Conservation (phyloP, 2,797 vertebrate genomes). For the Anguilla obscura region DNA sequence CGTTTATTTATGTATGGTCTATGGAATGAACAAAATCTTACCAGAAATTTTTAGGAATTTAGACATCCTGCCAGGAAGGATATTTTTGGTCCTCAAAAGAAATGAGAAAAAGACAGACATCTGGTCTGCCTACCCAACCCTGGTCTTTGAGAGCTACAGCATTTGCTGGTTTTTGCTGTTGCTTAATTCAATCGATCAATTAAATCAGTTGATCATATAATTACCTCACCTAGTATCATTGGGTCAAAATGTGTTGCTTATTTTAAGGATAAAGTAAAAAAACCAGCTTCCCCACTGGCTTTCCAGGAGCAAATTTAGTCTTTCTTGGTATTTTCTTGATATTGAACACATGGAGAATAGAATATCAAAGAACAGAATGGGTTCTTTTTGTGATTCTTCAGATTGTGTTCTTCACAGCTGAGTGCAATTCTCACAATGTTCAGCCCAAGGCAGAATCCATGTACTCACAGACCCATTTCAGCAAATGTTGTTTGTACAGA, state of each 20-base stretch:
- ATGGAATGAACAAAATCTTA: too few species aligned
- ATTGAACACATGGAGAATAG: not conserved
- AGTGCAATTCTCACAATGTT: not conserved
- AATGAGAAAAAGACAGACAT: too few species aligned
- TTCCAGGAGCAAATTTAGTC: not conserved
- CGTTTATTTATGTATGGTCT: too few species aligned
- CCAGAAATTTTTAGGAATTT: too few species aligned
- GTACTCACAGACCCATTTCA: not conserved
- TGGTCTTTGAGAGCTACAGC: too few species aligned
- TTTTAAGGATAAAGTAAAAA: not conserved
- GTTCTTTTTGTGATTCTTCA: conserved; percentile 5
- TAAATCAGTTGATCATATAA: too few species aligned
- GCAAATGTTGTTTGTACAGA: not conserved
- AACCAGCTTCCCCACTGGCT: not conserved
- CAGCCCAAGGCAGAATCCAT: not conserved
- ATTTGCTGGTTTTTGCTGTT: too few species aligned
- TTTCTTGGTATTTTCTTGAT: too few species aligned
- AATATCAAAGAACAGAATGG: not conserved
- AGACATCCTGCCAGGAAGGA: too few species aligned
- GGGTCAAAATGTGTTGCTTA: not conserved
- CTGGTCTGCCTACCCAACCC: too few species aligned
- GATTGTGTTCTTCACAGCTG: not conserved
- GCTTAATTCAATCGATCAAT: too few species aligned
- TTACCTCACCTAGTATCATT: not conserved
- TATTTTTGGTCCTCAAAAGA: too few species aligned